Evolutionary conservation across 2,888 invertebrate species (phyloP).

Genomic region (Odontothrips loti): DNA sequence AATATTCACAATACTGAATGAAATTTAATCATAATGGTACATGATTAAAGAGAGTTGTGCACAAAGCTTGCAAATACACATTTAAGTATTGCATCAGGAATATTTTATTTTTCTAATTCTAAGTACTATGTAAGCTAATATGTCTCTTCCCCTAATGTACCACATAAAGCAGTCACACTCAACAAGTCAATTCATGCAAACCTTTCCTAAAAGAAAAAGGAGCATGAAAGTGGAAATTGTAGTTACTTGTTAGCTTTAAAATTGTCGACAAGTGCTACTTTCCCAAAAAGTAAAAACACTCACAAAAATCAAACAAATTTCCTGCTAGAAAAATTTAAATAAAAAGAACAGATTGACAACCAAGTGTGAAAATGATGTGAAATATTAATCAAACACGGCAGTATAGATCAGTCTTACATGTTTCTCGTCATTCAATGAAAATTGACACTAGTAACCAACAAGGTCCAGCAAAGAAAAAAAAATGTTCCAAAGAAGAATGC

Average conservation of each 20-base stretch:
- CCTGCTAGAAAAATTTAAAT: neutral
- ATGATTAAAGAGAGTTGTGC: too few relatives aligned
- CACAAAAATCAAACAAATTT: neutral
- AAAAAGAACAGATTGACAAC: neutral
- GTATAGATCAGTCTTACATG: slow-evolving; percentile 9
- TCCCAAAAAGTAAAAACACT: neutral
- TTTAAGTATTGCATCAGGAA: too few relatives aligned
- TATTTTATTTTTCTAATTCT: too few relatives aligned
- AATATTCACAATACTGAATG: too few relatives aligned
- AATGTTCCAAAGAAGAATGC: neutral
- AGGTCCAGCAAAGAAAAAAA: neutral
- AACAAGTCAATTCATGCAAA: neutral
- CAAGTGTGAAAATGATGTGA: neutral
- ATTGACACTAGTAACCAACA: neutral
- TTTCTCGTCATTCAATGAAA: neutral
- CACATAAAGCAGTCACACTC: neutral
- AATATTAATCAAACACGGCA: neutral
- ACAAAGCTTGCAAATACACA: too few relatives aligned
- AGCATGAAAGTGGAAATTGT: too few relatives aligned
- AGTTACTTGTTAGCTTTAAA: neutral
- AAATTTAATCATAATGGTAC: too few relatives aligned
- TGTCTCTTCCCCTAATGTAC: neutral
- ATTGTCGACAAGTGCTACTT: neutral
- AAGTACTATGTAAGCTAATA: too few relatives aligned
- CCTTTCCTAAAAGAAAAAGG: too few relatives aligned